These are phyloP conservation scores for Conomelus anceps DNA, from an alignment of 2,888 invertebrate genomes.

Conservation along the genomic window DNA sequence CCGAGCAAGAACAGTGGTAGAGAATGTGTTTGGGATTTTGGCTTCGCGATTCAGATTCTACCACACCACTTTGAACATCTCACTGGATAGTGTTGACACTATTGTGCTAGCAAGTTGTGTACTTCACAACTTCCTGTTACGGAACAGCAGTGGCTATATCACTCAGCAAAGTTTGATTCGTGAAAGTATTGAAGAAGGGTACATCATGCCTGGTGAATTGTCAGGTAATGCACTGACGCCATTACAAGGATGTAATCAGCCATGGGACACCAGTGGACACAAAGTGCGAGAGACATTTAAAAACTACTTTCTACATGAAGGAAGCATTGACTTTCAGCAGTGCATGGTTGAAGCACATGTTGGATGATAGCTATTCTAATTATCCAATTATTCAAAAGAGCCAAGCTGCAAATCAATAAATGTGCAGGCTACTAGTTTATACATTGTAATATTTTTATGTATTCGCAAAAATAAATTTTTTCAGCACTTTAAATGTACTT, in stretches of 20 bases:
- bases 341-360: neutral
- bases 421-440: too few relatives aligned
- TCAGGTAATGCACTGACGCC: neutral
- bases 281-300: neutral
- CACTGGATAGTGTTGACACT: neutral
- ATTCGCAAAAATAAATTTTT: too few relatives aligned
- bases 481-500: too few relatives aligned
- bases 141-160: neutral
- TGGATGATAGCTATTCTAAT: neutral
- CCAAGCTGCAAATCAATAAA: too few relatives aligned
- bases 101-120: neutral
- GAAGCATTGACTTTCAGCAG: neutral
- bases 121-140: neutral
- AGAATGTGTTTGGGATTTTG: neutral
- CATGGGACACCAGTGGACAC: neutral
- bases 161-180: neutral
- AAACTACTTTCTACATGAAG: neutral
- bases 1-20: neutral
- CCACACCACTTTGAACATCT: neutral
- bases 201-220: neutral
- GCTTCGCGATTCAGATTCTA: neutral
- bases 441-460: too few relatives aligned
- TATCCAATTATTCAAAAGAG: too few relatives aligned
- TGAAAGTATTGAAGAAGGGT: neutral
- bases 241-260: neutral